Conservation (phyloP, 2,888 invertebrate species). For the Quadriops clusia region DNA sequence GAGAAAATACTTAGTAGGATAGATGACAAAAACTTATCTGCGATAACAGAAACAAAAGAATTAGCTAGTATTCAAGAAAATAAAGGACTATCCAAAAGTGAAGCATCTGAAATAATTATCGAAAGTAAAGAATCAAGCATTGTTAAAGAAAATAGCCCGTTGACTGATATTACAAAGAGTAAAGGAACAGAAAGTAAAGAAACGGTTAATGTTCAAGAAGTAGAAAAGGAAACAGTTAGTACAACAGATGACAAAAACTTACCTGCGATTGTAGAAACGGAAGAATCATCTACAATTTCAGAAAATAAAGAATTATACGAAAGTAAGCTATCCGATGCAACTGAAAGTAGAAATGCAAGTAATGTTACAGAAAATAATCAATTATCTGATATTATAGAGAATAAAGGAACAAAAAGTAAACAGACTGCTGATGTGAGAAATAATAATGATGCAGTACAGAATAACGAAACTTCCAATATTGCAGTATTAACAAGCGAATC, state of each 20-base stretch:
- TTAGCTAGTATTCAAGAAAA: too few species aligned
- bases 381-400: neutral
- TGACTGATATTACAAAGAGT: too few species aligned
- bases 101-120: too few species aligned
- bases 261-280: neutral
- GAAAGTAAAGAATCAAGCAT: too few species aligned
- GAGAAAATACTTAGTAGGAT: neutral
- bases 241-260: neutral
- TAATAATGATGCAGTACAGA: slow-evolving; percentile 2
- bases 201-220: too few species aligned
- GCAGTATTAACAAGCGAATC: slow-evolving; percentile 1
- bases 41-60: too few species aligned
- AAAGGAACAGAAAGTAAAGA: too few species aligned
- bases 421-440: slow-evolving; percentile 7
- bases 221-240: neutral
- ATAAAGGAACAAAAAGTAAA: neutral
- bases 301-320: slow-evolving; percentile 6
- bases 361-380: slow-evolving; percentile 4
- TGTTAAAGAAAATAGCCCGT: too few species aligned
- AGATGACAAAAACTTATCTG: too few species aligned
- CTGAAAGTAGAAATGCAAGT: neutral
- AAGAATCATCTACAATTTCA: neutral
- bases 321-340: slow-evolving; percentile 4
- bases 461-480: slow-evolving; percentile 6
- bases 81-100: too few species aligned